Evolutionary conservation across 2,113 vertebrate species (phyloP), one percentile per base, ranked within the genome.

Genomic region (Varanus salvator): DNA sequence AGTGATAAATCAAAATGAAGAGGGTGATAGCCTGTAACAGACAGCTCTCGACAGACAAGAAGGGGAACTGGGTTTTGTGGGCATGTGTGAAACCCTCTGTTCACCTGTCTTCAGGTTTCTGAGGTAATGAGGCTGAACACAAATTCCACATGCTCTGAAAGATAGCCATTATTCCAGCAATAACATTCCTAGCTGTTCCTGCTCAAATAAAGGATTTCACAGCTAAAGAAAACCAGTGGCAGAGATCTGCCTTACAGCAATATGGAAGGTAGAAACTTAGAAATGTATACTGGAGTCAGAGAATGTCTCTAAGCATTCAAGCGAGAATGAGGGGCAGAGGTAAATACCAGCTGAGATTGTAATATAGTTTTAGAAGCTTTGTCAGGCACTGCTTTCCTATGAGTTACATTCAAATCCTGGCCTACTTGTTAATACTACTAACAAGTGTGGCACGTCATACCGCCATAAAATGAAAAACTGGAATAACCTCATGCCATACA

Each of bases 1-100:
- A 92, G 83, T 90, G 76, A 95, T 96, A 95, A 96, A 95, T 96
- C 92, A 94, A 93, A 94, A 92, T 72, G 92, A 94, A 94, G 90
- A 52, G 84, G 91, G 29, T 91, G 95, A 96, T 91, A 91, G 93
- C 50, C 34, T 23, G 75, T 85, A 95, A 96, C 23, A 34, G 88
- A 95, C 92, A 88, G 92, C 76, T 93, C 48, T 12, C 38, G 80
- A 91, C 1, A 71, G 81, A 71, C 88, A 91, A 90, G 1, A 80
- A 57, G 76, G 89, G 4, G 80, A 31, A 19, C 25, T 50, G 91
- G 88, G 68, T 69, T 80, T 31, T 38, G 90, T 82, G 14, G 57
- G 78, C 34, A 8, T 83, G 87, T 87, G 68, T 0, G 9, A 23
- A 83, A 9, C 89, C 3, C 34, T 48, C 52, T 17, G 29, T 48